Base-by-base conservation (phyloP, 2,113 vertebrate species). In the Oreotrochilus melanogaster region DNA sequence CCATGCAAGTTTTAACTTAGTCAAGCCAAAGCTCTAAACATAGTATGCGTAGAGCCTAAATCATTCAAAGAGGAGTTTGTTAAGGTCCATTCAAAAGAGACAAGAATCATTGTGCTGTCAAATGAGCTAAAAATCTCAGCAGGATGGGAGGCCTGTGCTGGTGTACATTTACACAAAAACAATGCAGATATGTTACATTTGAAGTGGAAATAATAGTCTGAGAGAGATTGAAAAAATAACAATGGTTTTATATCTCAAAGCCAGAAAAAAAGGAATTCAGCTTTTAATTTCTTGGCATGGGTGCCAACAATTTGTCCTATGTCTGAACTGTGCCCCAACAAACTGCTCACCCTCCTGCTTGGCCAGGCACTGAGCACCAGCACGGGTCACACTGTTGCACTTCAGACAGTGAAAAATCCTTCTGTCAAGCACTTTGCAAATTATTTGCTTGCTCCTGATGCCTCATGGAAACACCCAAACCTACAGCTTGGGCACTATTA, bases 361-460 rank as follows among this genome's bases (percentile, higher is more conserved):
- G 0, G n/a, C n/a, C 73, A 72, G 30, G 10, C 33, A 50, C 30
- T 0, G 0, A 45, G 12, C 28, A 54, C 19, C 6, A 2, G 23
- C 3, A 1, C 16, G 37, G 30, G 6, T 88, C 30, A 18, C 5
- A 16, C 27, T 1, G 1, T 37, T 54, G 39, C 14, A 17, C 50
- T 15, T 18, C 45, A 43, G 70, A 7, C 13, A 21, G 35, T 15
- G 33, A 21, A 61, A 61, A 71, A 65, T 14, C 53, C 64, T 57
- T 23, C 67, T 72, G 75, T 53, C 27, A 31, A 33, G 47, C 14
- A 6, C 58, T 21, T 3, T 19, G 31, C 27, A 50, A 48, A 22
- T 8, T 3, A 25, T 61, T 11, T 2, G 0, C 45, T 30, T 35
- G n/a, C 50, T 83, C 71, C 66, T 51, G 9, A 18, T 0, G 3